phyloP scores from a whole-genome alignment of 2,113 vertebrate genomes.

The Delphinapterus leucas region DNA sequence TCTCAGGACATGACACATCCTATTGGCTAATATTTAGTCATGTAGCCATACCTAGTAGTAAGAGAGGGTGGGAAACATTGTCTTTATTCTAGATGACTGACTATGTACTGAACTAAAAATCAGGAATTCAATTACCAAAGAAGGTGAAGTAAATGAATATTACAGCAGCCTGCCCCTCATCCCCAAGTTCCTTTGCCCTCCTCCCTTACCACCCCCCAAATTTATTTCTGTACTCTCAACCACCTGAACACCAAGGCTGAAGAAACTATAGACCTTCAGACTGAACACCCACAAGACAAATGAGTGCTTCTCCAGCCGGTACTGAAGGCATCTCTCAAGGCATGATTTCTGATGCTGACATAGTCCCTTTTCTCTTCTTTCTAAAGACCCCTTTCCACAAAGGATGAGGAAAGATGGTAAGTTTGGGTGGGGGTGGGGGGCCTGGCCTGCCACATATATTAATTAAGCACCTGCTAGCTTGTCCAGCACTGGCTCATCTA shows the following conservation, averaged over 20 bases:
- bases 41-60: neutral
- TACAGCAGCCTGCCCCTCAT: neutral
- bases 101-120: neutral
- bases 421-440: neutral
- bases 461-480: neutral
- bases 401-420: neutral
- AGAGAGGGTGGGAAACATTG: neutral
- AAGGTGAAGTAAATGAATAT: neutral
- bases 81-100: neutral
- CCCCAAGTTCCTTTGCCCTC: neutral
- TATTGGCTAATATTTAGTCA: neutral
- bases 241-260: neutral
- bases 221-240: neutral
- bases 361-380: neutral
- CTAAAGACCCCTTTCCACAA: neutral
- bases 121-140: neutral
- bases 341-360: neutral
- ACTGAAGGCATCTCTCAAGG: neutral
- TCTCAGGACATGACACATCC: neutral
- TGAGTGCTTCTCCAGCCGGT: neutral
- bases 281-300: neutral
- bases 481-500: neutral
- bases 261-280: neutral
- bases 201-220: neutral
- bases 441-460: neutral